Percentiles rank a stretch among this genome's conserved stretches.
phyloP scores from a whole-genome alignment of 2,888 invertebrate species.

The Anoncus sp. region DNA sequence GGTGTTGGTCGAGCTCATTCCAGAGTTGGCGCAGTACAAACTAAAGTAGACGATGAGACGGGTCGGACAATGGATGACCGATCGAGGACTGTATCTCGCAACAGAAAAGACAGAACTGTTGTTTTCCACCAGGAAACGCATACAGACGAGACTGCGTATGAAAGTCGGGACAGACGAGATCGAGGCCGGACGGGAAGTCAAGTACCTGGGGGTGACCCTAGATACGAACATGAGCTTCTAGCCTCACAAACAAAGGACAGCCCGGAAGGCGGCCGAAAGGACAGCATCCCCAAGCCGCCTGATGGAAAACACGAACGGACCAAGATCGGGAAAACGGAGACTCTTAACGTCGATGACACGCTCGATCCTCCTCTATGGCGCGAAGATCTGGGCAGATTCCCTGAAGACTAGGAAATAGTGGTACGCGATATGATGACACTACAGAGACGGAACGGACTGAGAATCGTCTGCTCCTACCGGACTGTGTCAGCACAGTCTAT shows the following conservation, averaged over 20 bases:
- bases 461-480: neutral
- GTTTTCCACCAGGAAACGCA: slow-evolving; percentile 44
- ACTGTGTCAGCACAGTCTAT: neutral
- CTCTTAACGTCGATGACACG: neutral
- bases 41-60: slow-evolving; percentile 31
- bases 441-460: neutral
- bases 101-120: slow-evolving; percentile 61
- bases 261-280: slow-evolving; percentile 62
- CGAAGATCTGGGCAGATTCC: neutral
- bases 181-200: slow-evolving; percentile 33
- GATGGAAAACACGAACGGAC: neutral
- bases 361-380: slow-evolving; percentile 1
- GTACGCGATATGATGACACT: neutral
- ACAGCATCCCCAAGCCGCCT: neutral
- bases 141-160: slow-evolving; percentile 37
- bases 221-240: slow-evolving; percentile 39
- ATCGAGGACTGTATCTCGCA: slow-evolving; percentile 49
- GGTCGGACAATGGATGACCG: neutral
- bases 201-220: slow-evolving; percentile 63
- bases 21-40: slow-evolving; percentile 13
- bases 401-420: neutral
- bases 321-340: slow-evolving; percentile 2
- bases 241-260: slow-evolving; percentile 61
- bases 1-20: slow-evolving; percentile 2
- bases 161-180: slow-evolving; percentile 44